These are phyloP conservation scores for Amiota minor DNA, from an alignment of 2,888 invertebrate species.

Conservation along the genomic window DNA sequence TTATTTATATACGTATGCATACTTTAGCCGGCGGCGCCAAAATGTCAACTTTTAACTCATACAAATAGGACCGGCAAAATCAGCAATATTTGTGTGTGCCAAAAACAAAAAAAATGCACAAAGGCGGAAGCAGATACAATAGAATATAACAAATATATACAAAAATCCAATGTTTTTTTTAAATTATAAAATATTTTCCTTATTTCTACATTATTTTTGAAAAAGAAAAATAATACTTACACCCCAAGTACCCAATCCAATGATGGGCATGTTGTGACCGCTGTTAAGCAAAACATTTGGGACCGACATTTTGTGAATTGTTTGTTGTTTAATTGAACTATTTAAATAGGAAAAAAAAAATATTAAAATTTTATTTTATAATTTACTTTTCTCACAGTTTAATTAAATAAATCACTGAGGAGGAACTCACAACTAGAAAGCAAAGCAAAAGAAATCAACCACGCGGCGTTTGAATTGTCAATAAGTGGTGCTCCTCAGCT, in stretches of 20 bases:
- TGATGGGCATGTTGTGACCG: constrained; percentile 77
- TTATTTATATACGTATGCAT: too few species aligned
- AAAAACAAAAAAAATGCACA: constrained; percentile 7
- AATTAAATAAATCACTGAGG: neutral
- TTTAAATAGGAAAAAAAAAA: constrained; percentile 3
- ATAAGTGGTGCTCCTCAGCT: constrained; percentile 49
- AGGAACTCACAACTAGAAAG: neutral
- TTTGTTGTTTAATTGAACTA: neutral
- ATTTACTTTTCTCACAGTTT: neutral
- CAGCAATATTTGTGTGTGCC: neutral
- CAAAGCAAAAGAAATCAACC: neutral
- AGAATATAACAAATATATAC: neutral
- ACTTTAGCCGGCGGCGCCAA: neutral
- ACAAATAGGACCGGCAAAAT: constrained; percentile 16
- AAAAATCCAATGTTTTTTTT: neutral
- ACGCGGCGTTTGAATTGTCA: constrained; percentile 19
- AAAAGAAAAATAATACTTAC: constrained; percentile 73
- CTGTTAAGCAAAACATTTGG: constrained; percentile 77
- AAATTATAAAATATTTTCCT: neutral
- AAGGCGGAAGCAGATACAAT: neutral
- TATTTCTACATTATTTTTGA: neutral
- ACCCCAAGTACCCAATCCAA: constrained; percentile 86
- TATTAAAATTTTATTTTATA: too few species aligned
- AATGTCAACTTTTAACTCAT: too few species aligned
- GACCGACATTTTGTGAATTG: constrained; percentile 57